These are phyloP conservation scores for Mallateleia sp. DNA, from an alignment of 2,888 invertebrate genomes.

Conservation along the genomic window DNA sequence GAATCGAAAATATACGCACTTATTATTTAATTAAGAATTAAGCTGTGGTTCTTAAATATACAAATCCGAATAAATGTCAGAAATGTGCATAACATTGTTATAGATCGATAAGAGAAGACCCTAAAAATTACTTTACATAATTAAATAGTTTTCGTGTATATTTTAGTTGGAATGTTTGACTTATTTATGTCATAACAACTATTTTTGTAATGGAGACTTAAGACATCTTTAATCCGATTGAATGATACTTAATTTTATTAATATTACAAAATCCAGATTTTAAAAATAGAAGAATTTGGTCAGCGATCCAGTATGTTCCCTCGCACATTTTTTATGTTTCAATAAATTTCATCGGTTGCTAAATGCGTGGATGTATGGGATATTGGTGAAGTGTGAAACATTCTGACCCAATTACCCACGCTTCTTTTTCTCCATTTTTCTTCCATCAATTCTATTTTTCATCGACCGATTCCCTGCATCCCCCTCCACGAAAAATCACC, in stretches of 20 bases:
- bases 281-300: constrained; percentile 57
- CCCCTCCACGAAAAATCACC: constrained; percentile 85
- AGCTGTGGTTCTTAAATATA: no score
- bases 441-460: constrained; percentile 83
- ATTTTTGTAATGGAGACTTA: constrained; percentile 34
- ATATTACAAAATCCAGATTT: constrained; percentile 28
- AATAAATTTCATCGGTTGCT: constrained; percentile 62
- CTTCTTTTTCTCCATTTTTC: constrained; percentile 80
- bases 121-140: constrained; percentile 27
- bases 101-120: constrained; percentile 39
- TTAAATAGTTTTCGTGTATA: constrained; percentile 37
- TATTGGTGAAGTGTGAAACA: constrained; percentile 88
- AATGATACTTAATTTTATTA: constrained; percentile 50
- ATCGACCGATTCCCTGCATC: constrained; percentile 64
- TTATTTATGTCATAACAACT: constrained; percentile 42
- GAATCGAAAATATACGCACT: no score
- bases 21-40: no score
- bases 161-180: constrained; percentile 46
- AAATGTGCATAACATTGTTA: constrained; percentile 22
- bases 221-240: constrained; percentile 9
- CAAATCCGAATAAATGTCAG: constrained; percentile 33
- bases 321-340: constrained; percentile 65
- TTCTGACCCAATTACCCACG: constrained; percentile 87
- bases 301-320: constrained; percentile 39
- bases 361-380: constrained; percentile 81